phyloP scores from a whole-genome alignment of 2,888 invertebrate species.

The Brassicogethes aeneus region DNA sequence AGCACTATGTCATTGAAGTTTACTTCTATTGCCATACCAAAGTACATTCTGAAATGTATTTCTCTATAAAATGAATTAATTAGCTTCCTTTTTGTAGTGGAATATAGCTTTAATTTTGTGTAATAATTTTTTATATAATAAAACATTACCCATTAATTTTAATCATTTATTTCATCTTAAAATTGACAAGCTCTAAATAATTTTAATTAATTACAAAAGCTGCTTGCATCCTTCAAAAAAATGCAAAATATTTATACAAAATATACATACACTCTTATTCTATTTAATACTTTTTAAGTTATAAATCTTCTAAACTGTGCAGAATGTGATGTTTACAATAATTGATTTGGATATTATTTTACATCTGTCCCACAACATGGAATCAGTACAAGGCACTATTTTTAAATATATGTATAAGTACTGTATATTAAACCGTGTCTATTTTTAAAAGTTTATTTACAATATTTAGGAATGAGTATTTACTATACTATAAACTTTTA shows the following conservation, averaged over 20 bases:
- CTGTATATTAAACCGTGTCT: constrained; percentile 8
- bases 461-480: constrained; percentile 11
- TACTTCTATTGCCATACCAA: constrained; percentile 19
- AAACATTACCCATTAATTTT: constrained; percentile 5
- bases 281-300: constrained; percentile 21
- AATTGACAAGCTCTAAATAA: constrained; percentile 38
- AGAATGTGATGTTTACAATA: constrained; percentile 11
- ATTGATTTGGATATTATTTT: constrained; percentile 11
- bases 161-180: constrained; percentile 29
- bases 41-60: constrained; percentile 12
- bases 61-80: background rate
- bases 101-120: background rate
- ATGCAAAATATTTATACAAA: constrained; percentile 34
- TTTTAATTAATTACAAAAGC: constrained; percentile 37
- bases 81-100: too few species aligned
- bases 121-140: constrained; percentile 1
- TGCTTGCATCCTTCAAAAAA: constrained; percentile 24
- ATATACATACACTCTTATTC: constrained; percentile 29
- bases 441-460: constrained; percentile 8
- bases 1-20: constrained; percentile 24
- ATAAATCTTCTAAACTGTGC: constrained; percentile 14
- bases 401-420: constrained; percentile 15
- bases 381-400: constrained; percentile 35
- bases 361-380: constrained; percentile 6
- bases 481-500: constrained; percentile 16